Conservation (phyloP, 2,113 vertebrate species). For the Tricholaema leucomelas region DNA sequence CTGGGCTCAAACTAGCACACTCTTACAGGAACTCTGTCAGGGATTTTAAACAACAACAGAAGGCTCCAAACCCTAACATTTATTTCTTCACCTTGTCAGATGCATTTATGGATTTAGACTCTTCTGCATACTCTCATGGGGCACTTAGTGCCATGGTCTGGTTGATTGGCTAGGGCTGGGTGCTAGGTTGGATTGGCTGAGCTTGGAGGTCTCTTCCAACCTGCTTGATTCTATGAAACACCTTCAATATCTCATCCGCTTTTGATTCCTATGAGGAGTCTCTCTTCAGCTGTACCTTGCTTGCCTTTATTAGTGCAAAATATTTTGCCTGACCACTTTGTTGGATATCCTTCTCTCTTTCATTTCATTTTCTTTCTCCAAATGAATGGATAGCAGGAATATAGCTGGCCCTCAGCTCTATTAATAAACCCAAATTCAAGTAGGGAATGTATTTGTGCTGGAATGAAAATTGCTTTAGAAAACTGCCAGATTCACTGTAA, state of each 20-base stretch:
- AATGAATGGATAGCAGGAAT: slow-evolving; percentile 33
- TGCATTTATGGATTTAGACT: no score
- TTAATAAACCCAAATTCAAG: slow-evolving; percentile 58
- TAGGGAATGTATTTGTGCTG: slow-evolving; percentile 57
- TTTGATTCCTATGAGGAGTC: slow-evolving; percentile 39
- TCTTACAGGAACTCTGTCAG: no score
- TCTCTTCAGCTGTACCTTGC: background rate
- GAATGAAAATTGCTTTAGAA: slow-evolving; percentile 63
- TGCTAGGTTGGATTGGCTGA: no score
- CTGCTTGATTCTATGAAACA: no score
- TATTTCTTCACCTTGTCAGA: no score
- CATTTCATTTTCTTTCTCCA: background rate
- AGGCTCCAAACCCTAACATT: no score
- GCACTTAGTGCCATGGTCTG: no score
- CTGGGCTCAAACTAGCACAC: no score
- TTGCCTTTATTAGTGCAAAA: slow-evolving; percentile 51
- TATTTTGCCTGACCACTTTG: slow-evolving; percentile 52
- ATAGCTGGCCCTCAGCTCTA: slow-evolving; percentile 32
- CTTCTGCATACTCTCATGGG: no score
- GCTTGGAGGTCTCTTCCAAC: no score
- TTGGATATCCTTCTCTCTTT: slow-evolving; percentile 11
- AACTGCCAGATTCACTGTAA: slow-evolving; percentile 54
- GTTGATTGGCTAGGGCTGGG: no score
- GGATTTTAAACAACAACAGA: no score
- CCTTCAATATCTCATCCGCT: slow-evolving; percentile 27